Conservation (phyloP, 2,797 vertebrate genomes). For the Tiaroga cobitis region DNA sequence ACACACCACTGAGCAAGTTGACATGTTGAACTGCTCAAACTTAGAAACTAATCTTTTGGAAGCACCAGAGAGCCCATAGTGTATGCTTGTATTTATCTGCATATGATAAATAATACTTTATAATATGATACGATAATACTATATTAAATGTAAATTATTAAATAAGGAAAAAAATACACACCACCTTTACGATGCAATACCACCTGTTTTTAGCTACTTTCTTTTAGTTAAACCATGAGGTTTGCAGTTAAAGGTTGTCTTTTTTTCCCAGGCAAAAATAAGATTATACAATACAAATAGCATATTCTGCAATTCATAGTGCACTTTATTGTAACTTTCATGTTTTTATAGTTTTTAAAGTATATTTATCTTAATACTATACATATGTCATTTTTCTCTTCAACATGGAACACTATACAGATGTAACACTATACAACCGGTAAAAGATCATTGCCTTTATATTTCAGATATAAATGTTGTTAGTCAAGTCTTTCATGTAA, state of each 20-base stretch:
- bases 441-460: neutral
- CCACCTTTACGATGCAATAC: neutral
- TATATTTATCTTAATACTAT: neutral
- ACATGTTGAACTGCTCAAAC: neutral
- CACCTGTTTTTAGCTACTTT: neutral
- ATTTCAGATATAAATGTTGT: slow-evolving; percentile 19
- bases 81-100: neutral
- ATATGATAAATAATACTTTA: neutral
- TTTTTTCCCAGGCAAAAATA: neutral
- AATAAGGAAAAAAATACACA: neutral
- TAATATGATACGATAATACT: neutral
- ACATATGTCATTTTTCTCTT: neutral
- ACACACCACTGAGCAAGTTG: neutral
- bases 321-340: slow-evolving; percentile 23
- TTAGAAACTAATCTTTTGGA: neutral
- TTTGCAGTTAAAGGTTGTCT: neutral
- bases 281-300: neutral
- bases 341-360: neutral
- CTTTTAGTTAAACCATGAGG: neutral
- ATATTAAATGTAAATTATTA: neutral
- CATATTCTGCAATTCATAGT: neutral
- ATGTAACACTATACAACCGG: neutral
- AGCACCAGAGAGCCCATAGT: neutral
- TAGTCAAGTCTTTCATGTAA: slow-evolving; percentile 23
- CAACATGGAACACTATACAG: slow-evolving; percentile 32